phyloP scores from a whole-genome alignment of 2,113 vertebrate species.

The Panthera tigris region DNA sequence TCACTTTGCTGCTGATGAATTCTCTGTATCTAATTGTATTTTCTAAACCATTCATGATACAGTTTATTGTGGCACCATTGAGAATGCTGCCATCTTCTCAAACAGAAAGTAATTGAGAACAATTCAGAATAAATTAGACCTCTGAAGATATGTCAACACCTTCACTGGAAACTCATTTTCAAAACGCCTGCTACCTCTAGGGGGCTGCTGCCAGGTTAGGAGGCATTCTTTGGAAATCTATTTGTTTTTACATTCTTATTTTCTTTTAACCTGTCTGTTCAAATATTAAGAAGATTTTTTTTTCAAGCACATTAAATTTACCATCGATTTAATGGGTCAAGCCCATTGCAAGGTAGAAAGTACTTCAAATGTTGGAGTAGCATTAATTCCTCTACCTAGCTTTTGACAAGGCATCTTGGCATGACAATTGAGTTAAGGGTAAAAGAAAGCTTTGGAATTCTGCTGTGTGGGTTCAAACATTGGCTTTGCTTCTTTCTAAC shows the following conservation, averaged over 20 bases:
- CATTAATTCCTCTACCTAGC: not conserved
- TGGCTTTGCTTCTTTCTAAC: not conserved
- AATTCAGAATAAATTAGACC: constrained; percentile 64
- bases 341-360: not conserved
- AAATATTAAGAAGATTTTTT: not conserved
- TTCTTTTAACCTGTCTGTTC: not conserved
- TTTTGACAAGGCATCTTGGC: not conserved
- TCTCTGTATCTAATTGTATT: not conserved
- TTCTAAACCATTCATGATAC: not conserved
- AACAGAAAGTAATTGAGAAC: constrained; percentile 62
- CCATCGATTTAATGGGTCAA: not conserved
- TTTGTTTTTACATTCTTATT: not conserved
- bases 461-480: not conserved
- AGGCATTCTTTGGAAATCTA: constrained; percentile 1
- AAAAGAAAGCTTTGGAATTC: not conserved
- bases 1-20: not conserved
- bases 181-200: not conserved
- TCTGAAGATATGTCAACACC: constrained; percentile 23
- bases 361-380: not conserved
- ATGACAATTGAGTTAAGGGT: too few relatives aligned
- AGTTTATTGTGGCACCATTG: not conserved
- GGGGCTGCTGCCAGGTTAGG: not conserved
- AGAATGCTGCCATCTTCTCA: constrained; percentile 52
- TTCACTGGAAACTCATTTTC: constrained; percentile 46
- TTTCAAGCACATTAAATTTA: not conserved